phyloP scores from a whole-genome alignment of 1,140 invertebrate genomes.

The Sitobion miscanthi region DNA sequence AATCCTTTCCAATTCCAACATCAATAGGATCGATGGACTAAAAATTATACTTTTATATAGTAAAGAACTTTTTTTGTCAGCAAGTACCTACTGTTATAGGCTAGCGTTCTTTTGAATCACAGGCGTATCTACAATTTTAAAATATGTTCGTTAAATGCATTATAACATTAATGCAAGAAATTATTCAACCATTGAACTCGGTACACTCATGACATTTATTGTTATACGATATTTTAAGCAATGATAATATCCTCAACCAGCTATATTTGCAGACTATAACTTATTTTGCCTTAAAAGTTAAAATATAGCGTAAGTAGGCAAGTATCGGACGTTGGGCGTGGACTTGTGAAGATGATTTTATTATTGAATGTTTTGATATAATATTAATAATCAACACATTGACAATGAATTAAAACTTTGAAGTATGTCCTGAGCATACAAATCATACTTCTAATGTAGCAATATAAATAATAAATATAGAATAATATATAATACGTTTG shows the following conservation, averaged over 20 bases:
- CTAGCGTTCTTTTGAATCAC: not conserved
- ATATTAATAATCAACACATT: not conserved
- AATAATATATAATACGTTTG: not conserved
- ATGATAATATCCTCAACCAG: too few relatives aligned
- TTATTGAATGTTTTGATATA: not conserved
- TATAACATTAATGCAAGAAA: not conserved
- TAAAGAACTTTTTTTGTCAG: not conserved
- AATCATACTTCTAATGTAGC: not conserved
- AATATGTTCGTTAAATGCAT: not conserved
- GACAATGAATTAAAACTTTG: not conserved
- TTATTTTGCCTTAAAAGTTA: too few relatives aligned
- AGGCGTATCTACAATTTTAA: not conserved
- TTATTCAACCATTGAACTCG: too few relatives aligned
- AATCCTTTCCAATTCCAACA: not conserved
- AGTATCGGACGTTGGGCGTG: too few relatives aligned
- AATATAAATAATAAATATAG: too few relatives aligned
- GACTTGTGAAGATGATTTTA: too few relatives aligned
- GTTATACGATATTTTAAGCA: too few relatives aligned
- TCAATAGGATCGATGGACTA: not conserved
- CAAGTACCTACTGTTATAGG: not conserved
- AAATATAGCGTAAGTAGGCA: too few relatives aligned
- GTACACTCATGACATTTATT: too few relatives aligned
- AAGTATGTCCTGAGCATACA: too few relatives aligned
- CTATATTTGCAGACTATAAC: too few relatives aligned
- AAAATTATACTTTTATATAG: not conserved